These are phyloP conservation scores for Alloplasta piceator DNA, from an alignment of 2,888 invertebrate species.

Conservation along the genomic window DNA sequence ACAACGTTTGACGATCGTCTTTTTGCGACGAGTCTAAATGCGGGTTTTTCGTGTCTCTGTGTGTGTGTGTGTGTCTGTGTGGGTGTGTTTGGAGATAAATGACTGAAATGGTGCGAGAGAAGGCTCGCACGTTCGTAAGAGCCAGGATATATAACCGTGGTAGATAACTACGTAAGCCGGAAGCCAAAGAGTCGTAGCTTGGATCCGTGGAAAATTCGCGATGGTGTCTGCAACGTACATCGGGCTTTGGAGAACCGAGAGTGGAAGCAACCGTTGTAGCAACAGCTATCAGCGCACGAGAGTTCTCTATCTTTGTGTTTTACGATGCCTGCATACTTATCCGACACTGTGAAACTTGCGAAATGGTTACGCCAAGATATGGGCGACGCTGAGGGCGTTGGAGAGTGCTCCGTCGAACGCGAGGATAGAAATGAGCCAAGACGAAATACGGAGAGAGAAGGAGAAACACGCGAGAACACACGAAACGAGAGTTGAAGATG, in stretches of 20 bases:
- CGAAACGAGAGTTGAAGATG: slow-evolving; percentile 28
- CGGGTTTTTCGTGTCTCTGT: neutral
- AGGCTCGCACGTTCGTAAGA: slow-evolving; percentile 7
- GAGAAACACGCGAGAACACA: slow-evolving; percentile 28
- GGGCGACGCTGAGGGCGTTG: slow-evolving; percentile 18
- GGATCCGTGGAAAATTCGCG: slow-evolving; percentile 41
- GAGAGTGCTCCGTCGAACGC: slow-evolving; percentile 21
- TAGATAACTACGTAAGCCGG: slow-evolving; percentile 34
- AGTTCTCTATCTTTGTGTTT: slow-evolving; percentile 65
- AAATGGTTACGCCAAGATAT: slow-evolving; percentile 51
- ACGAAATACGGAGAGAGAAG: slow-evolving; percentile 10
- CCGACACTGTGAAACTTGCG: slow-evolving; percentile 57
- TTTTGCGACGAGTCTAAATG: slow-evolving; percentile 31
- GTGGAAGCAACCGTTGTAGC: slow-evolving; percentile 30
- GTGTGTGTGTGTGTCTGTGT: neutral
- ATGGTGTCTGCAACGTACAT: slow-evolving; percentile 21
- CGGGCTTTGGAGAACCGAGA: slow-evolving; percentile 12
- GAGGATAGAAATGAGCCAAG: slow-evolving; percentile 55
- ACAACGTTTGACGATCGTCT: slow-evolving; percentile 48
- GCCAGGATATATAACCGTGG: neutral
- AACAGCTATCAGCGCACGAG: slow-evolving; percentile 50
- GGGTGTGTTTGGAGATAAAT: neutral
- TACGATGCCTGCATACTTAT: slow-evolving; percentile 64
- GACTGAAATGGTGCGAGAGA: slow-evolving; percentile 8
- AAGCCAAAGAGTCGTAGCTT: slow-evolving; percentile 35